Conservation (phyloP, 1,140 invertebrate species). For the Oncopodura yosiiana region DNA sequence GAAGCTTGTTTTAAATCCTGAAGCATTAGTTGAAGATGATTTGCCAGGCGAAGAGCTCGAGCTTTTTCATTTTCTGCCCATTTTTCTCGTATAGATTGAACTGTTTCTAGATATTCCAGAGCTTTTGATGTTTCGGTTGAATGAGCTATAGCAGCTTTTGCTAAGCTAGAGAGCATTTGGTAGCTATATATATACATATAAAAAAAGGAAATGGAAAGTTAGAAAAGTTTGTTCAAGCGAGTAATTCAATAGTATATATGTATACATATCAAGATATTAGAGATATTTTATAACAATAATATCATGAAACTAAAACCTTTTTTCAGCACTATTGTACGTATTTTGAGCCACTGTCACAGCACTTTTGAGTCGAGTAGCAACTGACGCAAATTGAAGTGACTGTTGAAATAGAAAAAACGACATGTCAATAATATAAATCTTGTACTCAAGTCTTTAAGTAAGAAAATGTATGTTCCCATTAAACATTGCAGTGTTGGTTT, state of each 20-base stretch:
- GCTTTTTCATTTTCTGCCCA: constrained; percentile 14
- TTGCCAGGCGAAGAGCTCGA: constrained; percentile 10
- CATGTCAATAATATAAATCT: no score
- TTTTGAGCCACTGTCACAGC: constrained; percentile 9
- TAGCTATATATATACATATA: constrained; percentile 1
- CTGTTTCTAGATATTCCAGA: not conserved
- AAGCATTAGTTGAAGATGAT: constrained; percentile 8
- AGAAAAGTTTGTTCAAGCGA: not conserved
- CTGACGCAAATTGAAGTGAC: constrained; percentile 7
- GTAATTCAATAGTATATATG: not conserved
- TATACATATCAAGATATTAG: not conserved
- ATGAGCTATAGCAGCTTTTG: constrained; percentile 5
- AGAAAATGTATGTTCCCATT: no score
- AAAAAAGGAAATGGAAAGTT: not conserved
- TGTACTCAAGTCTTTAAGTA: no score
- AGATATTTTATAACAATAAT: not conserved
- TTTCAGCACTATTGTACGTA: constrained; percentile 5
- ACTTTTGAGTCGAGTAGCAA: constrained; percentile 9
- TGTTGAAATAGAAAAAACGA: no score
- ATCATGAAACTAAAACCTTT: not conserved
- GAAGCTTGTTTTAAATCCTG: constrained; percentile 11
- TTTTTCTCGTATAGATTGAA: constrained; percentile 15
- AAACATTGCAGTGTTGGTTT: no score
- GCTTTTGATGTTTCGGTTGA: not conserved
- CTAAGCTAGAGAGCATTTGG: not conserved